Conservation (phyloP, 1,140 invertebrate species). For the Saxidomus purpurata region DNA sequence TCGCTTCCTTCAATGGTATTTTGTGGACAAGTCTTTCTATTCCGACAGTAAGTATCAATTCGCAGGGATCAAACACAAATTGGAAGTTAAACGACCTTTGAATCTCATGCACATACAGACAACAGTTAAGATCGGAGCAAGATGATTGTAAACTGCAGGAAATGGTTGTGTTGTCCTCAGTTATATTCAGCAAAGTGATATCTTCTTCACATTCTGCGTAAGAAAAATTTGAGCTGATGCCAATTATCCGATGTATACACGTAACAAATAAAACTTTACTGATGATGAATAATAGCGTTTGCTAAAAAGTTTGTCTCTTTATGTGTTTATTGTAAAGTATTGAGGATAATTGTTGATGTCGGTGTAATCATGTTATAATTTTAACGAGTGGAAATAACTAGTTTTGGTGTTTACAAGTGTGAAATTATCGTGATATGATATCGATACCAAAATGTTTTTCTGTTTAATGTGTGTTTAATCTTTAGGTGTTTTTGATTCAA, state of each 20-base stretch:
- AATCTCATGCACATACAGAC: constrained; percentile 16
- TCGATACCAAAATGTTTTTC: too few species aligned
- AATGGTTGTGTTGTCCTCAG: background rate
- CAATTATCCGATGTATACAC: too few species aligned
- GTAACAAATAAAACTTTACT: background rate
- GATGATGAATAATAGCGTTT: background rate
- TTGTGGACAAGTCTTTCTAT: background rate
- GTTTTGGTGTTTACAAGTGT: too few species aligned
- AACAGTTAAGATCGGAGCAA: constrained; percentile 2
- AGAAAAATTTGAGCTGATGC: too few species aligned
- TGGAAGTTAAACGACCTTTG: background rate
- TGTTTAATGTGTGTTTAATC: too few species aligned
- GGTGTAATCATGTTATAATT: too few species aligned
- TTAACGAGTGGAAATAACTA: too few species aligned
- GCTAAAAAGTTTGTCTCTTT: background rate
- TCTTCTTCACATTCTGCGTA: constrained; percentile 10
- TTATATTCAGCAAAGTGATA: constrained; percentile 16
- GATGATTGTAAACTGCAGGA: constrained; percentile 3
- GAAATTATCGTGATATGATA: too few species aligned
- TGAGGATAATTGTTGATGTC: too few species aligned
- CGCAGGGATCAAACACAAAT: constrained; percentile 18
- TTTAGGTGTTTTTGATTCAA: too few species aligned
- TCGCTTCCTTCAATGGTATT: constrained; percentile 9
- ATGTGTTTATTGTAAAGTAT: too few species aligned
- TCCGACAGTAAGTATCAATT: constrained; percentile 12